Evolutionary conservation across 2,888 invertebrate species (phyloP).

Genomic region (Bombylius major): DNA sequence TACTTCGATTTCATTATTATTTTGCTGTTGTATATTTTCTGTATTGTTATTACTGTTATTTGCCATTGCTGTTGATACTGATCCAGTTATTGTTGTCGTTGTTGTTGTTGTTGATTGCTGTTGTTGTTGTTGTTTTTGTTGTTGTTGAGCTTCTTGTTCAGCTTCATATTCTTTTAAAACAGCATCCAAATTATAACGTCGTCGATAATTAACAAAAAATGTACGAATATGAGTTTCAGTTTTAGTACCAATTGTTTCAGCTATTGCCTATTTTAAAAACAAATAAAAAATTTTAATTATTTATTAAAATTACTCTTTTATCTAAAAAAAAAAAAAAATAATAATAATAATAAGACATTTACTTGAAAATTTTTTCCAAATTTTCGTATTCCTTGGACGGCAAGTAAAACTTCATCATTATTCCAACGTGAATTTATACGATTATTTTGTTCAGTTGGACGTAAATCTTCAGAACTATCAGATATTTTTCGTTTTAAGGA

Average conservation of each 20-base stretch:
- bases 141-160: conserved; percentile 43
- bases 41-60: conserved; percentile 3
- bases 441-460: conserved; percentile 48
- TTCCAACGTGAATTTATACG: conserved; percentile 85
- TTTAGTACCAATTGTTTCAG: conserved; percentile 90
- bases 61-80: conserved; percentile 6
- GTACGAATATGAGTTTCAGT: conserved; percentile 84
- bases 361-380: conserved; percentile 75
- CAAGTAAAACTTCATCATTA: conserved; percentile 80
- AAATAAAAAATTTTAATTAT: not conserved
- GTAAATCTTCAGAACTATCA: conserved; percentile 42
- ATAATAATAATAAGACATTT: conserved; percentile 30
- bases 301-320: not conserved
- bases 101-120: not conserved
- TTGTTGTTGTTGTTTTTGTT: conserved; percentile 12
- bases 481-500: conserved; percentile 64
- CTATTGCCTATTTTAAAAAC: conserved; percentile 57
- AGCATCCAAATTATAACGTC: conserved; percentile 77
- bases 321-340: not conserved
- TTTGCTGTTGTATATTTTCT: conserved; percentile 26
- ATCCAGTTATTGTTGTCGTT: not conserved
- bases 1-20: conserved; percentile 2
- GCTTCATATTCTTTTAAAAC: conserved; percentile 76
- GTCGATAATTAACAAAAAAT: conserved; percentile 84
- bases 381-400: conserved; percentile 76